Percentiles rank a stretch among this genome's conserved stretches.
Evolutionary conservation across 2,797 vertebrate genomes (phyloP).

Genomic region (Takifugu rubripes): DNA sequence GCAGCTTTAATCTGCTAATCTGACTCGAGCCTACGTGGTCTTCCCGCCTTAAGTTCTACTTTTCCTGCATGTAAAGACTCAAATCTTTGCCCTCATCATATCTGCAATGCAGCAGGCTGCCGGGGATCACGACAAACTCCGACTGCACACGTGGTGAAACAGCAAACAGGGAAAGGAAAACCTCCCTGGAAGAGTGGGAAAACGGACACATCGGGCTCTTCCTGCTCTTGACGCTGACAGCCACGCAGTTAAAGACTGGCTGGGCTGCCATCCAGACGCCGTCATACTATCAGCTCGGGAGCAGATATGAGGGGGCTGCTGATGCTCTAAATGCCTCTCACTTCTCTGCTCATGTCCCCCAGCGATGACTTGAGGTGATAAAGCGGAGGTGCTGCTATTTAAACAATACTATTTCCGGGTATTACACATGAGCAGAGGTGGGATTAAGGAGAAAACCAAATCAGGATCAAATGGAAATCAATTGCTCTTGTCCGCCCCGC

Average conservation of each 20-base stretch:
- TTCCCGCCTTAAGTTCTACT: conserved; percentile 33
- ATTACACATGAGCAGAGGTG: conserved; percentile 19
- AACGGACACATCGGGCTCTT: conserved; percentile 12
- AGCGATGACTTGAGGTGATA: conserved; percentile 36
- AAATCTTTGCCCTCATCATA: conserved; percentile 66
- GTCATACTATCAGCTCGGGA: conserved; percentile 31
- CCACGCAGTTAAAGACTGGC: conserved; percentile 26
- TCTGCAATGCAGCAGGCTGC: conserved; percentile 78
- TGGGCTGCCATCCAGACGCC: conserved; percentile 38
- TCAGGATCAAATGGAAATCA: conserved; percentile 35
- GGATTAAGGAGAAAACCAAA: conserved; percentile 15
- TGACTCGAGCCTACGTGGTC: conserved; percentile 43
- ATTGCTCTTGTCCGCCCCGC: conserved; percentile 35
- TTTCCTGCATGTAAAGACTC: conserved; percentile 56
- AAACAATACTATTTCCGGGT: conserved; percentile 34
- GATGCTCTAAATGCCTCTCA: conserved; percentile 24
- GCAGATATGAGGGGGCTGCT: conserved; percentile 36
- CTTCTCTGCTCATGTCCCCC: conserved; percentile 20
- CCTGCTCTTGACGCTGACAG: conserved; percentile 20
- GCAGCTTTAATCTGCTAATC: conserved; percentile 48
- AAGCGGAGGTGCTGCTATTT: conserved; percentile 25
- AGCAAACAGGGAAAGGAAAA: conserved; percentile 27
- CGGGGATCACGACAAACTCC: conserved; percentile 54
- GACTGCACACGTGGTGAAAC: conserved; percentile 24
- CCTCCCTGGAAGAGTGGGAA: conserved; percentile 8